Conservation (phyloP, 2,888 invertebrate genomes). For the Yponomeuta malinellus region DNA sequence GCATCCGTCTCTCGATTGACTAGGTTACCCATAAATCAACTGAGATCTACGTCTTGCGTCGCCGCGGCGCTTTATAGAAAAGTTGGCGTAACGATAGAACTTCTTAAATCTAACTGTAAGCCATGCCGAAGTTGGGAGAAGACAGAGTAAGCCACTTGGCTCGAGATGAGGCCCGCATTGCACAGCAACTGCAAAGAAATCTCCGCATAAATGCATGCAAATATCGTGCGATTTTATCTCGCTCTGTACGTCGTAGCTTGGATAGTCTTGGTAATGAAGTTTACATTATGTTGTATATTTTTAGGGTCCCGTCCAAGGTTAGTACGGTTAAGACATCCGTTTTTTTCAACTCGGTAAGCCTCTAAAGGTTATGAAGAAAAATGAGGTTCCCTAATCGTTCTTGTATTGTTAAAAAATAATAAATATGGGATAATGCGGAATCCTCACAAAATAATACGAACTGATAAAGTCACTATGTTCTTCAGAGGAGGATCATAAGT, state of each 20-base stretch:
- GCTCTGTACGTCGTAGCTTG: neutral
- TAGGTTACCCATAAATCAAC: slow-evolving; percentile 43
- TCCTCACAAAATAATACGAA: too few species aligned
- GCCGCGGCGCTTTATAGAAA: slow-evolving; percentile 46
- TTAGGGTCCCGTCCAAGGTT: neutral
- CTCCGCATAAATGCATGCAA: slow-evolving; percentile 14
- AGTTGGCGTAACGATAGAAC: slow-evolving; percentile 56
- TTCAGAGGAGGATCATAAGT: too few species aligned
- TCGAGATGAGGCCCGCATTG: slow-evolving; percentile 36
- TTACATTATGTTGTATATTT: neutral
- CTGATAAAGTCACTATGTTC: too few species aligned
- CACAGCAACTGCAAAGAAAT: slow-evolving; percentile 13
- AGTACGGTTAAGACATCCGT: too few species aligned
- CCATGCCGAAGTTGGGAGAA: slow-evolving; percentile 41
- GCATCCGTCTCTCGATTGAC: slow-evolving; percentile 12
- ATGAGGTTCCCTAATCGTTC: too few species aligned
- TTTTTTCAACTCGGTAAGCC: too few species aligned
- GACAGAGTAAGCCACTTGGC: slow-evolving; percentile 28
- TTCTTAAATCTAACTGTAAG: slow-evolving; percentile 32
- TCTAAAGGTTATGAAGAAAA: too few species aligned
- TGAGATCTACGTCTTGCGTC: slow-evolving; percentile 42
- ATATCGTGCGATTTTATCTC: neutral
- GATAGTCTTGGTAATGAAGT: neutral
- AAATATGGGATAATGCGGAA: too few species aligned
- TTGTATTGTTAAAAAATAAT: too few species aligned